Conservation (phyloP, 2,113 vertebrate species). For the Halcyon malimbica region DNA sequence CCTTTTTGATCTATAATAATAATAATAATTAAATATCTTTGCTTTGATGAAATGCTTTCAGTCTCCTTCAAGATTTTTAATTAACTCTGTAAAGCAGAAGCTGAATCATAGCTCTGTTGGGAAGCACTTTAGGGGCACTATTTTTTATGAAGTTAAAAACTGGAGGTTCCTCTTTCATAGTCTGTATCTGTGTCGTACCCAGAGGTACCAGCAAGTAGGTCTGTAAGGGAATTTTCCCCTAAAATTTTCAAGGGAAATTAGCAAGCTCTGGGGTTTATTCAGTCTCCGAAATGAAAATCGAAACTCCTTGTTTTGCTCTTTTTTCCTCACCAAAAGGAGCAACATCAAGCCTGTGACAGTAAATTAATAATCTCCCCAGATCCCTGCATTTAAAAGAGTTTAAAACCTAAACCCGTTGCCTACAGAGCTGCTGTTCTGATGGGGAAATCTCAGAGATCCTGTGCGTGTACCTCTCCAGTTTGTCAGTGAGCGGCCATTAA, state of each 20-base stretch:
- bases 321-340: background rate
- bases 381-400: background rate
- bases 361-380: background rate
- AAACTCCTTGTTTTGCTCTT: background rate
- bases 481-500: background rate
- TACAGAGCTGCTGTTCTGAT: background rate
- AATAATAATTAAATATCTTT: background rate
- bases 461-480: rapidly evolving
- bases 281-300: background rate
- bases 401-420: rapidly evolving
- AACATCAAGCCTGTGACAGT: background rate
- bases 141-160: background rate
- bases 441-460: background rate
- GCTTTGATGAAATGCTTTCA: background rate
- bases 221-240: background rate
- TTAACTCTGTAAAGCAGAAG: background rate
- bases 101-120: background rate
- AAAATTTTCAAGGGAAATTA: background rate
- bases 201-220: background rate
- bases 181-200: background rate
- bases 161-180: background rate
- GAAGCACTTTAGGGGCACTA: background rate
- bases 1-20: background rate
- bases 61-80: background rate
- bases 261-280: background rate